Conservation (phyloP, 1,140 invertebrate genomes). For the Globodera ellingtonae region DNA sequence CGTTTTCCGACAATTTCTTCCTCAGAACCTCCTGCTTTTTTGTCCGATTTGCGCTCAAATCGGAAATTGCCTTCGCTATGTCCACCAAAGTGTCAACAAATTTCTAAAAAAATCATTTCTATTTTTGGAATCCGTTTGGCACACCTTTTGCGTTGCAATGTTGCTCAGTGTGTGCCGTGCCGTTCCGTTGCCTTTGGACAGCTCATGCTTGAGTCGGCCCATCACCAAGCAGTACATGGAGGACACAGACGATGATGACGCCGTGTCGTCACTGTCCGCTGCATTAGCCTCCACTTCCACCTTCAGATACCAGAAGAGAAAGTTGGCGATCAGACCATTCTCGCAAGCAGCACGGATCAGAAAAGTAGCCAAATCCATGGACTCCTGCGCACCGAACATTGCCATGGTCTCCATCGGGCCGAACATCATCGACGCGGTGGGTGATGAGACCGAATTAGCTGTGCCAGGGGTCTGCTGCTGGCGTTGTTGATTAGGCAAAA, state of each 20-base stretch:
- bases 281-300: slow-evolving; percentile 57
- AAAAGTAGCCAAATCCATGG: slow-evolving; percentile 82
- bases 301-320: slow-evolving; percentile 82
- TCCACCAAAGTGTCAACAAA: slow-evolving; percentile 43
- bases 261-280: slow-evolving; percentile 25
- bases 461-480: slow-evolving; percentile 1
- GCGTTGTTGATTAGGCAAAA: background rate
- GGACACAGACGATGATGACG: slow-evolving; percentile 4
- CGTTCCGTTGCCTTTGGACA: slow-evolving; percentile 37
- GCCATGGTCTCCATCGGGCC: slow-evolving; percentile 18
- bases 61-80: slow-evolving; percentile 39
- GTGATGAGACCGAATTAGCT: background rate
- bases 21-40: slow-evolving; percentile 74
- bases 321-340: slow-evolving; percentile 87
- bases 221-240: slow-evolving; percentile 49
- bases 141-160: slow-evolving; percentile 40
- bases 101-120: slow-evolving; percentile 24
- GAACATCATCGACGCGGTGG: slow-evolving; percentile 28
- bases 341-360: slow-evolving; percentile 84
- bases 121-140: no score
- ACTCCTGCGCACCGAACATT: slow-evolving; percentile 45
- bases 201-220: slow-evolving; percentile 35
- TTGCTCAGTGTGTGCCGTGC: slow-evolving; percentile 40
- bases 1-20: slow-evolving; percentile 68
- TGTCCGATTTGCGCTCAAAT: slow-evolving; percentile 77